Evolutionary conservation across 2,113 vertebrate species (phyloP).

Genomic region (Megalops atlanticus): DNA sequence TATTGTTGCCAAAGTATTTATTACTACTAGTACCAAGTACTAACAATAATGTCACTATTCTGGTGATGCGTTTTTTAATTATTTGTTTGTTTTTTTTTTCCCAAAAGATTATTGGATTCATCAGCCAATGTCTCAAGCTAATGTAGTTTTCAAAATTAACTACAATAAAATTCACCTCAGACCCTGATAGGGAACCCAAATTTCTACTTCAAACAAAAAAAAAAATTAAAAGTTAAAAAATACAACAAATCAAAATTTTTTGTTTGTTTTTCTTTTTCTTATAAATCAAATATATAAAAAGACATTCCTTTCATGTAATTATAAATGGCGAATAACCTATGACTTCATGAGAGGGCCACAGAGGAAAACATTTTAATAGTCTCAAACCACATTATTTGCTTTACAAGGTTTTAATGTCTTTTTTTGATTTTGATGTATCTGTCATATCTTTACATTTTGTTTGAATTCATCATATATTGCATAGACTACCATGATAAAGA

Average conservation of each 20-base stretch:
- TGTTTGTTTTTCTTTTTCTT: background rate
- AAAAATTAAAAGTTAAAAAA: conserved; percentile 36
- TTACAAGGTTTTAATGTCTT: conserved; percentile 25
- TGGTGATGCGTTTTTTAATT: background rate
- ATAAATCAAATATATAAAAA: conserved; percentile 23
- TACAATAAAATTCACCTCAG: background rate
- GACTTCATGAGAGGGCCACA: conserved; percentile 19
- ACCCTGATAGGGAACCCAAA: conserved; percentile 7
- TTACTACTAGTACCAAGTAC: conserved; percentile 9
- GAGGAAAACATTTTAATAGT: background rate
- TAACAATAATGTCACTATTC: too few relatives aligned
- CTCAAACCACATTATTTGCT: conserved; percentile 26
- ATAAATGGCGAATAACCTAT: conserved; percentile 20
- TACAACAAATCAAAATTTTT: conserved; percentile 3
- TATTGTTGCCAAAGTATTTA: conserved; percentile 25
- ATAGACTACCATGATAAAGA: conserved; percentile 62
- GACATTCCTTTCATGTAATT: conserved; percentile 6
- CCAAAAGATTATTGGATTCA: background rate
- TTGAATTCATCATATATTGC: conserved; percentile 45
- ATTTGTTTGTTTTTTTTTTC: background rate
- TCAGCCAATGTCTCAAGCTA: background rate
- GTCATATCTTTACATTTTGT: conserved; percentile 24
- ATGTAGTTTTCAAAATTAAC: background rate
- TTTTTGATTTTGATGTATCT: conserved; percentile 43
- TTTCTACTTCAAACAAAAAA: background rate